phyloP scores from a whole-genome alignment of 2,888 invertebrate genomes.

The Andricus quercusramuli region DNA sequence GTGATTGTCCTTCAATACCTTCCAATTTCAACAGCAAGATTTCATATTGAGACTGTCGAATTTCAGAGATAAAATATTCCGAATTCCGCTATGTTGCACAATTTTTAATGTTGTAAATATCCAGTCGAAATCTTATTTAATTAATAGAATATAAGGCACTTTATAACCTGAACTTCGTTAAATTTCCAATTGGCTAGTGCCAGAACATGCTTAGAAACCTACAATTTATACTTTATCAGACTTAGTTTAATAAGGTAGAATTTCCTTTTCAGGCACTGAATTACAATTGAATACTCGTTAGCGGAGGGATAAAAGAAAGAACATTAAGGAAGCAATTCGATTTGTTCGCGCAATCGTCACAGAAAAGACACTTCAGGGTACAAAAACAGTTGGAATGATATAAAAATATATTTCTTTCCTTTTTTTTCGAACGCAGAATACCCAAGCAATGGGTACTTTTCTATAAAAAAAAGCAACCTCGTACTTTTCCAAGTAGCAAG shows the following conservation, averaged over 20 bases:
- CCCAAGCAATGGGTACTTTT: slow-evolving; percentile 33
- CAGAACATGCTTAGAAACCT: slow-evolving; percentile 31
- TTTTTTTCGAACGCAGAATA: slow-evolving; percentile 22
- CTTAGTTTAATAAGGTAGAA: slow-evolving; percentile 39
- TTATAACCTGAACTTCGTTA: slow-evolving; percentile 24
- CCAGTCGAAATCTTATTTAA: slow-evolving; percentile 30
- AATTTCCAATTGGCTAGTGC: slow-evolving; percentile 23
- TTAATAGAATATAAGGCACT: slow-evolving; percentile 38
- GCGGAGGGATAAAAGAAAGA: slow-evolving; percentile 16
- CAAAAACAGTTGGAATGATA: slow-evolving; percentile 44
- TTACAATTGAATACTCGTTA: slow-evolving; percentile 34
- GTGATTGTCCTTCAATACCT: slow-evolving; percentile 5
- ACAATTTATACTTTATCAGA: slow-evolving; percentile 33
- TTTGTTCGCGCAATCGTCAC: slow-evolving; percentile 12
- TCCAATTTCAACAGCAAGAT: slow-evolving; percentile 19
- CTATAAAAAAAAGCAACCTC: slow-evolving; percentile 3
- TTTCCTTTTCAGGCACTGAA: slow-evolving; percentile 38
- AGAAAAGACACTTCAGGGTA: slow-evolving; percentile 27
- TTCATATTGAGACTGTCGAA: neutral
- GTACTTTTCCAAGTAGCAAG: slow-evolving; percentile 17
- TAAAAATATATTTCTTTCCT: slow-evolving; percentile 40
- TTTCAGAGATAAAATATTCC: slow-evolving; percentile 37
- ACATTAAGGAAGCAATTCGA: slow-evolving; percentile 13
- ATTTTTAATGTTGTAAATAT: neutral
- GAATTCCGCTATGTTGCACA: slow-evolving; percentile 7